Percentiles rank a stretch among this genome's conserved stretches.
These are phyloP conservation scores for Sinocyclocheilus maitianheensis DNA, from an alignment of 2,113 vertebrate species.

Conservation along the genomic window DNA sequence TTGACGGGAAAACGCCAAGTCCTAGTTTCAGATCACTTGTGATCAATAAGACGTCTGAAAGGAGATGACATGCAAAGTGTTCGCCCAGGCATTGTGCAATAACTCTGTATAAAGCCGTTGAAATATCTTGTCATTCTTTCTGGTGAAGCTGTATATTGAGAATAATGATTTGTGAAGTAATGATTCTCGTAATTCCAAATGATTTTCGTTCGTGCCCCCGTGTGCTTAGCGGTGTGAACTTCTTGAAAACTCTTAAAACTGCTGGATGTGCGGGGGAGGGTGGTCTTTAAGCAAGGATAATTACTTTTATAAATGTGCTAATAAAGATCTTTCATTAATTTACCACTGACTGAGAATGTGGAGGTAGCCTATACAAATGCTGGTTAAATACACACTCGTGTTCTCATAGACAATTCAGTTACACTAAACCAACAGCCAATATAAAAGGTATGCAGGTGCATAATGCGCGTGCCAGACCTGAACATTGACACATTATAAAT, in stretches of 20 bases:
- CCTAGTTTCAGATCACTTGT: constrained; percentile 8
- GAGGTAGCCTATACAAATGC: not conserved
- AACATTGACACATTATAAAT: not conserved
- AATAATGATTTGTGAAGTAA: constrained; percentile 94
- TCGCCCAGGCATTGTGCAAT: constrained; percentile 74
- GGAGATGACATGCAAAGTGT: constrained; percentile 62
- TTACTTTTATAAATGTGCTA: constrained; percentile 94
- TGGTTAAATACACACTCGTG: constrained; percentile 18
- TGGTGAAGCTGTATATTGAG: constrained; percentile 92
- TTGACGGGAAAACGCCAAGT: constrained; percentile 21
- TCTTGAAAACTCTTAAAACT: constrained; percentile 63
- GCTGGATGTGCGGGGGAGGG: constrained; percentile 52
- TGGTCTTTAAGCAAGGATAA: constrained; percentile 75
- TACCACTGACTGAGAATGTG: constrained; percentile 40
- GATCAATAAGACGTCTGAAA: constrained; percentile 25
- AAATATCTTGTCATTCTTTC: constrained; percentile 79
- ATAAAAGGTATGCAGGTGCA: constrained; percentile 26
- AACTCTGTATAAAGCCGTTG: constrained; percentile 75
- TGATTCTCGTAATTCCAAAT: constrained; percentile 84
- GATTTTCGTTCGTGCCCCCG: constrained; percentile 64
- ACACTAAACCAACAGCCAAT: not conserved
- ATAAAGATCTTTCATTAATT: constrained; percentile 93
- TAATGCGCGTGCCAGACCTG: not conserved
- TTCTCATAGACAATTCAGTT: constrained; percentile 22
- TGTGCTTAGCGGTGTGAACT: constrained; percentile 60